phyloP scores from a whole-genome alignment of 2,797 vertebrate genomes.

The Leptodactylus fallax region DNA sequence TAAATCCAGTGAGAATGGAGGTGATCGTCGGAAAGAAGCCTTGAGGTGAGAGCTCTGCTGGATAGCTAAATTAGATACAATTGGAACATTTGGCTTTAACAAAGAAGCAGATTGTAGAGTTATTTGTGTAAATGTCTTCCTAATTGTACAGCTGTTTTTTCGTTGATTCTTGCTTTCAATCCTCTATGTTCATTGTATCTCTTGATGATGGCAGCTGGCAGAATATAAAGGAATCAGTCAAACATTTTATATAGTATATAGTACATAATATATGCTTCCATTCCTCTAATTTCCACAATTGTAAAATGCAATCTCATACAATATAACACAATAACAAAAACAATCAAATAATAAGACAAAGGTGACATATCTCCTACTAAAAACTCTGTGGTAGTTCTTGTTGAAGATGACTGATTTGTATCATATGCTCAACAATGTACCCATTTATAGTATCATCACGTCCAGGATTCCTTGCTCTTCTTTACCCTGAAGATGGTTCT shows the following conservation, averaged over 20 bases:
- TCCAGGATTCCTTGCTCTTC: too few species aligned
- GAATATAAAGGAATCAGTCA: constrained; percentile 25
- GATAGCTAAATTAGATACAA: constrained; percentile 41
- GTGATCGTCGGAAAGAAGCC: not conserved
- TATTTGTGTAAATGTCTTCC: constrained; percentile 44
- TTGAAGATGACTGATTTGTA: not conserved
- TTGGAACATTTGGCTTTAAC: constrained; percentile 50
- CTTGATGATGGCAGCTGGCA: constrained; percentile 42
- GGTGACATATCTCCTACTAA: not conserved
- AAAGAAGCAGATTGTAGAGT: constrained; percentile 50
- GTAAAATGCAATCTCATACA: not conserved
- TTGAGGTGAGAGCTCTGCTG: constrained; percentile 47
- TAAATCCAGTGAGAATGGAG: constrained; percentile 13
- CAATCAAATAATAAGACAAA: not conserved
- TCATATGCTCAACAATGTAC: not conserved
- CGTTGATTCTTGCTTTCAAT: constrained; percentile 39
- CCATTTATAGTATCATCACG: too few species aligned
- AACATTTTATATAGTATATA: constrained; percentile 34
- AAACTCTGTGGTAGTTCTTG: not conserved
- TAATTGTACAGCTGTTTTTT: constrained; percentile 54
- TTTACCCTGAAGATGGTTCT: too few species aligned
- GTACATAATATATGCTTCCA: constrained; percentile 23
- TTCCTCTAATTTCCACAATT: constrained; percentile 9
- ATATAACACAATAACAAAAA: not conserved
- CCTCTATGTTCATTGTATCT: constrained; percentile 28